Conservation (phyloP, 2,888 invertebrate genomes). For the Bombylius discolor region DNA sequence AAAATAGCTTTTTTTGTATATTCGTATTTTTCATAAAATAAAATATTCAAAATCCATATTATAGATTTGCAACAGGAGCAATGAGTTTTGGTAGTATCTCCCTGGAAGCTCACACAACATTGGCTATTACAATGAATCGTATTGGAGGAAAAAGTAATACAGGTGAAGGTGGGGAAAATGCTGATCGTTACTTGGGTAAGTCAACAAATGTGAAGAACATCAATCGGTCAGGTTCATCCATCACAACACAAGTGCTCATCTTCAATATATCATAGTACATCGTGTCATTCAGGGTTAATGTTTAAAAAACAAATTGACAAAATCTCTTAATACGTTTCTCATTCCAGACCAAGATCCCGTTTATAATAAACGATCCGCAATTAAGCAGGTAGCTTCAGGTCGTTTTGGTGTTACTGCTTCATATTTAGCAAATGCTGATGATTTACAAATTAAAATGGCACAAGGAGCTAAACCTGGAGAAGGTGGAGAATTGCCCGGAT, state of each 20-base stretch:
- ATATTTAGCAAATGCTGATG: conserved; percentile 94
- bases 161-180: conserved; percentile 89
- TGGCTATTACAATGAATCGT: conserved; percentile 95
- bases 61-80: conserved; percentile 51
- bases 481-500: conserved; percentile 90
- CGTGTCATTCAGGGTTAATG: not conserved
- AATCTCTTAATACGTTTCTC: not conserved
- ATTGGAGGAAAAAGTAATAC: conserved; percentile 97
- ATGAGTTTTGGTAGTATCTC: conserved; percentile 98
- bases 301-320: not conserved
- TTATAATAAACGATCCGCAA: conserved; percentile 79
- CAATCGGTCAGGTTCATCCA: not conserved
- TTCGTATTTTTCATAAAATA: not conserved
- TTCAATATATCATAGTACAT: not conserved
- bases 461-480: conserved; percentile 99
- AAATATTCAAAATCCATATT: not conserved
- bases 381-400: conserved; percentile 98
- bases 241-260: not conserved
- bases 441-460: conserved; percentile 99
- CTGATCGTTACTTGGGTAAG: conserved; percentile 57
- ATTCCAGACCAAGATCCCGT: conserved; percentile 55
- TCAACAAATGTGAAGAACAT: conserved; percentile 3
- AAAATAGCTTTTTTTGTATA: conserved; percentile 34
- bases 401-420: conserved; percentile 97
- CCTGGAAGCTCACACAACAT: conserved; percentile 85